These are phyloP conservation scores for Aphelenchoides bicaudatus DNA, from an alignment of 2,888 invertebrate species.

Conservation along the genomic window DNA sequence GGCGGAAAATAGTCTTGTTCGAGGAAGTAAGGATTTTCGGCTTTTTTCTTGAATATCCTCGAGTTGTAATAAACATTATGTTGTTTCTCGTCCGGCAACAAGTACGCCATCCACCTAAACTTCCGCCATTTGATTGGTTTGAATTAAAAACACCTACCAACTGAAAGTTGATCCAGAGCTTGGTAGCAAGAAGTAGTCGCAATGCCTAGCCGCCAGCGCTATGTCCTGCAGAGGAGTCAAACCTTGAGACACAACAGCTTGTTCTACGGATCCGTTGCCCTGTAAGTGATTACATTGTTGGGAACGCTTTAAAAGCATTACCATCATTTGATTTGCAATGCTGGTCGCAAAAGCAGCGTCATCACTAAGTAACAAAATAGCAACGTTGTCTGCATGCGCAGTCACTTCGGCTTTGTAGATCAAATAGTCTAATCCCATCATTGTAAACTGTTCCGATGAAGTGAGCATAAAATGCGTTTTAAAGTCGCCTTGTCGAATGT, in stretches of 20 bases:
- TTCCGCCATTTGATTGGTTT: no score
- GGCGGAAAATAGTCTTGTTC: conserved; percentile 8
- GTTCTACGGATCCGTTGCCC: no score
- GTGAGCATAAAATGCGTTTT: background rate
- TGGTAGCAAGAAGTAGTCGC: conserved; percentile 1
- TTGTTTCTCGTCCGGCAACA: conserved; percentile 12
- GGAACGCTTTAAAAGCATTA: background rate
- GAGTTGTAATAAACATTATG: conserved; percentile 8
- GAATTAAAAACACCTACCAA: no score
- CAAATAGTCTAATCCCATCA: background rate
- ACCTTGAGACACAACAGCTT: background rate
- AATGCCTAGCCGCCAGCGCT: background rate
- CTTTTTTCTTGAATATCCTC: background rate
- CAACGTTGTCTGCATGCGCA: background rate
- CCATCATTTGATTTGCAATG: background rate
- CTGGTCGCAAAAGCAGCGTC: background rate
- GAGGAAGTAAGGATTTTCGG: background rate
- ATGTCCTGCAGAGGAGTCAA: conserved; percentile 1
- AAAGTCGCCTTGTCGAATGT: conserved; percentile 4
- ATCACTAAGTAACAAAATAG: background rate
- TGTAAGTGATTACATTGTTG: no score
- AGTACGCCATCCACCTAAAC: conserved; percentile 14
- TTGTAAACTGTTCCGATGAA: background rate
- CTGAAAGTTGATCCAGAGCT: background rate
- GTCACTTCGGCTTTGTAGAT: background rate